Conservation (phyloP, 2,113 vertebrate genomes). For the Leptobrachium leishanense region DNA sequence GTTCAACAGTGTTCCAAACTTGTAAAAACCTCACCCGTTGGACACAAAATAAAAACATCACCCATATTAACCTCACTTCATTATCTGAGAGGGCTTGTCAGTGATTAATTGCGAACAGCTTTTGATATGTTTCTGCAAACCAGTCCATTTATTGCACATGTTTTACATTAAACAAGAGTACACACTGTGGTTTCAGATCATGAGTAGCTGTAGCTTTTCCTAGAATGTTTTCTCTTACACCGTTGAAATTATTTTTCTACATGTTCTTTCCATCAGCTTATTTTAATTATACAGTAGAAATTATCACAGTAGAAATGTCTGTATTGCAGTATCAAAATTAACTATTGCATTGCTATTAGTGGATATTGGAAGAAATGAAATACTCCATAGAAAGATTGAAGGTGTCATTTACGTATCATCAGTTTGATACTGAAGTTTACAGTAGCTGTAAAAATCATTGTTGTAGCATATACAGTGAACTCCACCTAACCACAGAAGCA, state of each 20-base stretch:
- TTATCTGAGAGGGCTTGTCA: constrained; percentile 3
- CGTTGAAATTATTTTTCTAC: constrained; percentile 7
- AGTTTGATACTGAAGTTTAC: too few species aligned
- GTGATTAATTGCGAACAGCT: constrained; percentile 20
- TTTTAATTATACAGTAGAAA: neutral
- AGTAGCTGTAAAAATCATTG: too few species aligned
- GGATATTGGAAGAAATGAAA: too few species aligned
- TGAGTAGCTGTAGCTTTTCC: neutral
- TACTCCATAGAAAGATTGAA: too few species aligned
- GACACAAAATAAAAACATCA: constrained; percentile 7
- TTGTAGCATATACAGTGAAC: too few species aligned
- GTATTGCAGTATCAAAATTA: too few species aligned
- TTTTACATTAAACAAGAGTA: constrained; percentile 24
- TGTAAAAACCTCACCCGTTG: neutral
- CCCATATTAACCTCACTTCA: neutral
- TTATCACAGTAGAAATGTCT: neutral
- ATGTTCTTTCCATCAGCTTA: neutral
- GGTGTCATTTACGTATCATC: too few species aligned
- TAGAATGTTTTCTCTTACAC: neutral
- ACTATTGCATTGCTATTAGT: too few species aligned
- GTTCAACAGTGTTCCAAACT: too few species aligned
- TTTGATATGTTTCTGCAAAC: constrained; percentile 8
- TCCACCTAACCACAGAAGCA: too few species aligned
- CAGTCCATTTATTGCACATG: constrained; percentile 29
- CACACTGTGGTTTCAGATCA: constrained; percentile 5